These are phyloP conservation scores for Cephus pulcher DNA, from an alignment of 2,888 invertebrate species.

Conservation along the genomic window DNA sequence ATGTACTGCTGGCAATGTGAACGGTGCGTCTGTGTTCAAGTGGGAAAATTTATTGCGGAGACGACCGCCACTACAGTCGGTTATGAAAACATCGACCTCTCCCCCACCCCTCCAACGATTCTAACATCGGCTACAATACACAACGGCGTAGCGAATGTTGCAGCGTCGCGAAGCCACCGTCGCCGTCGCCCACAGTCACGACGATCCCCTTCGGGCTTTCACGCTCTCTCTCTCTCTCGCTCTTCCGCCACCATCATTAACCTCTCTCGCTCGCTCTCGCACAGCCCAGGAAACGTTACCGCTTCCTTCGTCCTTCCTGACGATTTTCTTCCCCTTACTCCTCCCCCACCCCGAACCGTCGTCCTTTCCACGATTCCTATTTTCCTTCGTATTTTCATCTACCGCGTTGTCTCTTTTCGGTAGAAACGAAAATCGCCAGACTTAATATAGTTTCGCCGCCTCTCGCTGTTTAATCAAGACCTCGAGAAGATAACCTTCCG, in stretches of 20 bases:
- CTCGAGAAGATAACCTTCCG: conserved; percentile 14
- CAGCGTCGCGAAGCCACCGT: not conserved
- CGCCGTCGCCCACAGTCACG: not conserved
- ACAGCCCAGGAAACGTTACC: conserved; percentile 9
- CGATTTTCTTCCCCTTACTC: not conserved
- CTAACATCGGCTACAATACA: too few species aligned
- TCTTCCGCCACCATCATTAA: not conserved
- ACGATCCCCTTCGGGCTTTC: not conserved
- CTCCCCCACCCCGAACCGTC: not conserved
- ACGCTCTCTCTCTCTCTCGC: not conserved
- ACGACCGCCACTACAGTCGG: conserved; percentile 14
- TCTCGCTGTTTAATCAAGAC: conserved; percentile 20
- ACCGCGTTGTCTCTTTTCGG: not conserved
- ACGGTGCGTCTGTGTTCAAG: conserved; percentile 21
- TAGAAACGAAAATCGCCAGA: not conserved
- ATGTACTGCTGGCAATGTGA: conserved; percentile 34
- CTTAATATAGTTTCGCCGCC: conserved; percentile 15
- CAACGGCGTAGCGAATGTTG: not conserved
- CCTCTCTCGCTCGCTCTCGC: not conserved
- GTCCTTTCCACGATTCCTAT: not conserved
- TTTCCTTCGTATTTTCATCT: not conserved
- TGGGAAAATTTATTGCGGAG: conserved; percentile 35
- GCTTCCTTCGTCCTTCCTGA: conserved; percentile 6
- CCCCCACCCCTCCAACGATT: not conserved
- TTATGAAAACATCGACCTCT: conserved; percentile 18